These are phyloP conservation scores for Mormyrus lacerda DNA, from an alignment of 2,113 vertebrate genomes.

Conservation along the genomic window DNA sequence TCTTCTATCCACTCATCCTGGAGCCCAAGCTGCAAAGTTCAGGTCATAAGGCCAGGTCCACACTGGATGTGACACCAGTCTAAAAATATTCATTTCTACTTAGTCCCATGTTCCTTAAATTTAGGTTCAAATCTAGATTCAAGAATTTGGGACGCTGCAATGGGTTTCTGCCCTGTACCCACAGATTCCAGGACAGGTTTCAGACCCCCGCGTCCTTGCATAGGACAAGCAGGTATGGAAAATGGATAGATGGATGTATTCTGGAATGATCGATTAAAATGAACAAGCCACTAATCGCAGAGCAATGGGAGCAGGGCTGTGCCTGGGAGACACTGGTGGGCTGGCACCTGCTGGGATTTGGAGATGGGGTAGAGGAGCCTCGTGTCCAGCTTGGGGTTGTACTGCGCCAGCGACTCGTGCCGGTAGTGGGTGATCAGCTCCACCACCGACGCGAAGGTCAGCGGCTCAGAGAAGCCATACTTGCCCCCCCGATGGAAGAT, in stretches of 20 bases:
- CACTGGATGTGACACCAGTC: neutral
- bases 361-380: constrained; percentile 70
- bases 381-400: constrained; percentile 71
- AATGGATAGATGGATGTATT: neutral
- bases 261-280: neutral
- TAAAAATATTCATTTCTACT: neutral
- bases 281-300: neutral
- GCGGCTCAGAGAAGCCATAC: constrained; percentile 69
- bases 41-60: neutral
- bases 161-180: no score
- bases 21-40: neutral
- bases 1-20: neutral
- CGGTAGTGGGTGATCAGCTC: constrained; percentile 73
- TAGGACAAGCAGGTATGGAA: neutral
- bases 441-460: constrained; percentile 66
- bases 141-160: neutral
- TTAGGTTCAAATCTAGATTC: neutral
- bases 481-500: constrained; percentile 69
- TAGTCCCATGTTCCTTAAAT: neutral
- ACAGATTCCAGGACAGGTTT: no score
- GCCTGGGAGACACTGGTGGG: neutral
- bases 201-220: no score
- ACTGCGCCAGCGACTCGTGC: constrained; percentile 69
- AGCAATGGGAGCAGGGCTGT: neutral
- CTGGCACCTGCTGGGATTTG: constrained; percentile 68